A percentile compares a stretch with the other conserved stretches of the same genome.
Conservation (phyloP, 2,888 invertebrate species). For the Drosophila meridiana region DNA sequence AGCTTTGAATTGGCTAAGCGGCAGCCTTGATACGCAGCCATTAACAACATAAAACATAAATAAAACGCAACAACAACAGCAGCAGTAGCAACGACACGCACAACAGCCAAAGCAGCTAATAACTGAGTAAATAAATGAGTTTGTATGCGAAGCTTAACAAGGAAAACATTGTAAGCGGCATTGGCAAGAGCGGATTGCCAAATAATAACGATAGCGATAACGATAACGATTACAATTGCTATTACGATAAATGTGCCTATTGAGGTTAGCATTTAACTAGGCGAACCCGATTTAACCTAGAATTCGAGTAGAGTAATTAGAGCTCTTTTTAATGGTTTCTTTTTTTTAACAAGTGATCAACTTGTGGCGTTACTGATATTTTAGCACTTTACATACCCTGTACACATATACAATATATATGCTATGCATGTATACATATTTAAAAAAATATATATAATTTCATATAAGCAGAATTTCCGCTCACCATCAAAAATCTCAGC, state of each 20-base stretch:
- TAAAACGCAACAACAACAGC: conserved; percentile 26
- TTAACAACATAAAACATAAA: conserved; percentile 51
- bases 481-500: too few species aligned
- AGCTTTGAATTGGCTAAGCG: conserved; percentile 52
- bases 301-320: not conserved
- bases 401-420: too few species aligned
- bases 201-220: conserved; percentile 22
- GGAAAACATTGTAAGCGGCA: conserved; percentile 30
- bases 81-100: not conserved
- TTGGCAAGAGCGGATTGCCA: conserved; percentile 23
- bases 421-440: too few species aligned
- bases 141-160: conserved; percentile 30
- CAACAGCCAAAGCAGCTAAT: conserved; percentile 21
- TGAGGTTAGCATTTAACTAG: conserved; percentile 1
- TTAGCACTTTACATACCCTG: not conserved
- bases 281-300: not conserved
- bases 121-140: conserved; percentile 32
- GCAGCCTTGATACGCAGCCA: conserved; percentile 63
- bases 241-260: not conserved
- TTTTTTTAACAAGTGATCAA: not conserved
- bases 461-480: not conserved
- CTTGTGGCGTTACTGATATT: not conserved
- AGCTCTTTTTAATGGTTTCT: not conserved
- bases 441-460: too few species aligned
- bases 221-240: conserved; percentile 22